A percentile compares a stretch with the other conserved stretches of the same genome.
Evolutionary conservation across 2,113 vertebrate species (phyloP).

Genomic region (Ellobius talpinus): DNA sequence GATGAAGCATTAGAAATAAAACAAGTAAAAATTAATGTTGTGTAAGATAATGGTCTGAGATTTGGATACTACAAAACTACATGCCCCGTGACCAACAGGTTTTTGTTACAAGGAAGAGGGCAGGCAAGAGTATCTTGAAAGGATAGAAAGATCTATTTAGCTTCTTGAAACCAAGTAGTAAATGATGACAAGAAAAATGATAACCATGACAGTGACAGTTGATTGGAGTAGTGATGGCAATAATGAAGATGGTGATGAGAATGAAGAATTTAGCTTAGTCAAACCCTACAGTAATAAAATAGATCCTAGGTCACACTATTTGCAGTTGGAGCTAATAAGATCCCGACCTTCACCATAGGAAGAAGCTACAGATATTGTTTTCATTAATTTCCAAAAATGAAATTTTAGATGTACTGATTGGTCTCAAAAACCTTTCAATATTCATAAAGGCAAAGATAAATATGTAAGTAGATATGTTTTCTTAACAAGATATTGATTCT

Average conservation of each 20-base stretch:
- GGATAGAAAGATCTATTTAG: not conserved
- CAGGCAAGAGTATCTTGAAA: not conserved
- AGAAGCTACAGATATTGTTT: not conserved
- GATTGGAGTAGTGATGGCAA: not conserved
- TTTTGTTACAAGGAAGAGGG: not conserved
- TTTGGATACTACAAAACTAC: not conserved
- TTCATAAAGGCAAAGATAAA: not conserved
- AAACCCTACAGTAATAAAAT: not conserved
- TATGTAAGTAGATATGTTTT: not conserved
- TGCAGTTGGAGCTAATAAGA: not conserved
- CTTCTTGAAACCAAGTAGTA: not conserved
- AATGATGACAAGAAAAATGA: not conserved
- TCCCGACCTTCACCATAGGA: not conserved
- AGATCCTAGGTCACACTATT: not conserved
- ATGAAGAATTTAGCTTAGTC: not conserved
- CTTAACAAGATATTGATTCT: not conserved
- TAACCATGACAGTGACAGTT: no score
- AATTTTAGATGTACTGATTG: not conserved
- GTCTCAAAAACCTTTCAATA: not conserved
- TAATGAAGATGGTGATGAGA: not conserved
- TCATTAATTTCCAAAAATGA: conserved; percentile 5
- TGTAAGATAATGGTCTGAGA: not conserved
- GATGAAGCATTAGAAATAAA: conserved; percentile 45
- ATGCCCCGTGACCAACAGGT: not conserved
- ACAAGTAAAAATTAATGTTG: conserved; percentile 37